Evolutionary conservation across 2,797 vertebrate genomes (phyloP), one percentile per base, ranked within the genome.

Genomic region (Spinibarbus caldwelli): DNA sequence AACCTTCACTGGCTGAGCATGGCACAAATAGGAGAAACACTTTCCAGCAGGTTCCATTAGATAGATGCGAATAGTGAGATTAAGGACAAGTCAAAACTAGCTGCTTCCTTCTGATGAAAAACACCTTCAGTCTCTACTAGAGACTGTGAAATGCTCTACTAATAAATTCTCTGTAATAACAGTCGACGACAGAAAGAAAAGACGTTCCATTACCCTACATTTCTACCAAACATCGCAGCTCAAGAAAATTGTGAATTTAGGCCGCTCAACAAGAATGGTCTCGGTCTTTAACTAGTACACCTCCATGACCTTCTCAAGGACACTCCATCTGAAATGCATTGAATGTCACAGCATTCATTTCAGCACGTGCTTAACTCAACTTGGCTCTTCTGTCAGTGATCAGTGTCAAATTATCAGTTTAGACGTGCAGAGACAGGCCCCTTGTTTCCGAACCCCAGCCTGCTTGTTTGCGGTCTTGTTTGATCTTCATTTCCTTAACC

Each of bases 281-380:
- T 77, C 52, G 3, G 26, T 73, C 52, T 68, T 36, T 68, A 52
- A 86, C 43, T 52, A 41, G 62, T 21, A 54, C 43, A 71, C 52
- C 38, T 71, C 29, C 29, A 17, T 94, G 91, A 94, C 94, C 93
- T 94, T 93, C 87, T 88, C 92, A 95, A 95, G 94, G 93, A 93
- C 93, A 93, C 89, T 91, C 91, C 88, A 93, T 94, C 94, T 94
- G 91, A 94, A 95, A 95, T 94, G 92, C 93, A 94, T 93, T 94
- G 93, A 90, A 87, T 91, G 92, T 92, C 91, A 91, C 90, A 64
- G 85, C 66, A 23, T 90, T 90, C 88, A 91, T 89, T 93, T 93
- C 92, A 87, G 86, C 85, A 80, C 82, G 90, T 90, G 93, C 93
- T 94, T 94, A 93, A 91, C 92, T 93, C 83, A 78, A 88, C 91